These are phyloP conservation scores for Cancer borealis DNA, from an alignment of 2,888 invertebrate species.

Conservation along the genomic window DNA sequence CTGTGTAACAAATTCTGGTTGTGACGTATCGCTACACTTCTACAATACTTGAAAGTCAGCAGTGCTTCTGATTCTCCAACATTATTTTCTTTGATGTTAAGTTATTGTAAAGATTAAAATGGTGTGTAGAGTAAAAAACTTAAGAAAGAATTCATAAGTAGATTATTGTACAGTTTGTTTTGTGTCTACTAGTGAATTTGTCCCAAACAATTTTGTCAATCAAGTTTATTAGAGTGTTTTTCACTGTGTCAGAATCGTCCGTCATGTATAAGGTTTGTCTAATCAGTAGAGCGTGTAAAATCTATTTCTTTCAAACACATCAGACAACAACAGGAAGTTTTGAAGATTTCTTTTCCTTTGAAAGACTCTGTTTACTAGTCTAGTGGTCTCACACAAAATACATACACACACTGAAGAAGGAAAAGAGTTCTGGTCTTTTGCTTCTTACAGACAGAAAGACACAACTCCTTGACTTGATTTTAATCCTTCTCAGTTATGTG, in stretches of 20 bases:
- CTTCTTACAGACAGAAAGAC: too few species aligned
- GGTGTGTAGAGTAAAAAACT: neutral
- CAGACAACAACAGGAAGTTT: neutral
- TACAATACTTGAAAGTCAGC: constrained; percentile 37
- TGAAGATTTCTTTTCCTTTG: neutral
- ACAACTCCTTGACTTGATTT: too few species aligned
- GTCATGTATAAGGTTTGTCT: neutral
- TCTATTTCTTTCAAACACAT: neutral
- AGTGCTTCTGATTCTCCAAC: constrained; percentile 58
- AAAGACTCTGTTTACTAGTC: neutral
- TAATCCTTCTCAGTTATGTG: too few species aligned
- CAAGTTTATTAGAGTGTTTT: neutral
- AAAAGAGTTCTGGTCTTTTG: too few species aligned
- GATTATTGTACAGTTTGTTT: neutral
- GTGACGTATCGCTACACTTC: constrained; percentile 8
- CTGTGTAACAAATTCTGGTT: constrained; percentile 80
- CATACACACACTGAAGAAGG: neutral
- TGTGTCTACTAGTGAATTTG: neutral
- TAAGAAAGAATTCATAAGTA: neutral
- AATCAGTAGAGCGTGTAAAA: neutral
- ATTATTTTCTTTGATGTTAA: neutral
- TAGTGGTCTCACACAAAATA: neutral
- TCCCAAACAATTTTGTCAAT: neutral
- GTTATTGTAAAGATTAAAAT: neutral
- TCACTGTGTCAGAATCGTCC: neutral